phyloP scores from a whole-genome alignment of 2,797 vertebrate genomes.

The Fundulus diaphanus region DNA sequence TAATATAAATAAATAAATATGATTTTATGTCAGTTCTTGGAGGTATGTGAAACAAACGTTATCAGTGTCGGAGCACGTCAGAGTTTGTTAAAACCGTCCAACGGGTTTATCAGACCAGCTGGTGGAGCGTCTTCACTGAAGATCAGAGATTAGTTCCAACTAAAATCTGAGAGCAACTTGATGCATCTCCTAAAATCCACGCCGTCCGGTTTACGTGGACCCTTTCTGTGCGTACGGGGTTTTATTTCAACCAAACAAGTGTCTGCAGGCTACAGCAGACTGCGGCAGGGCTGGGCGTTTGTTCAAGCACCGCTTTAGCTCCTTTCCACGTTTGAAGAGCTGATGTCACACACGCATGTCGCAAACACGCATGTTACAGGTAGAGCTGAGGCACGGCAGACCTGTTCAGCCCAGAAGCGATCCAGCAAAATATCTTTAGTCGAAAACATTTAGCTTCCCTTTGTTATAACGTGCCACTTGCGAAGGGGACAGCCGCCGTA shows the following conservation, averaged over 20 bases:
- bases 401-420: conserved; percentile 6
- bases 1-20: too few species aligned
- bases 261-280: conserved; percentile 31
- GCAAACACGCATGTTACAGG: conserved; percentile 12
- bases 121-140: background rate
- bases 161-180: background rate
- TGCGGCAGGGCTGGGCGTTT: background rate
- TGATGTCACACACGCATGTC: conserved; percentile 20
- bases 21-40: too few species aligned
- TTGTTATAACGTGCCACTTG: background rate
- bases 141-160: background rate
- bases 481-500: background rate
- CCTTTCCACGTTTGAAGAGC: background rate
- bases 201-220: conserved; percentile 9
- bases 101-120: background rate
- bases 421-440: background rate
- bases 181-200: conserved; percentile 18
- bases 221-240: conserved; percentile 14
- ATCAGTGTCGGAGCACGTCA: too few species aligned
- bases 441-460: background rate
- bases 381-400: background rate
- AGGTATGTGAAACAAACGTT: too few species aligned
- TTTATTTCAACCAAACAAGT: conserved; percentile 11
- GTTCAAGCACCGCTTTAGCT: conserved; percentile 1
- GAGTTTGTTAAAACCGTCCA: too few species aligned